Percentiles rank a stretch among this genome's conserved stretches.
These are phyloP conservation scores for Pseudomyrmex flavicornis DNA, from an alignment of 1,140 invertebrate species.

Conservation along the genomic window DNA sequence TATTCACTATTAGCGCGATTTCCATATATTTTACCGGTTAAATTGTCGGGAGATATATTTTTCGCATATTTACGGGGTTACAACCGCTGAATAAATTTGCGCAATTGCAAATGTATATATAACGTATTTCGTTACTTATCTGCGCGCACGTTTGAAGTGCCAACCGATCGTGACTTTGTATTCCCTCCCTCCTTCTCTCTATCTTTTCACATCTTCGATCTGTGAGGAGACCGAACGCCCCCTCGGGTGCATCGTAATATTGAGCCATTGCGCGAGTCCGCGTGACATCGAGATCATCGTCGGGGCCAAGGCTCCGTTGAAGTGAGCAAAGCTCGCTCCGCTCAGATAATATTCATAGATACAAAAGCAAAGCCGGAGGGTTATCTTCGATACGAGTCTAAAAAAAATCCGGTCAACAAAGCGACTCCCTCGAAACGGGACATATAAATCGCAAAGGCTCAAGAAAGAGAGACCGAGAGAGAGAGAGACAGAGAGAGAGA, in stretches of 20 bases:
- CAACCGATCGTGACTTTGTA: constrained; percentile 24
- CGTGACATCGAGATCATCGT: constrained; percentile 72
- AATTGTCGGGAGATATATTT: no score
- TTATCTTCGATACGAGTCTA: constrained; percentile 76
- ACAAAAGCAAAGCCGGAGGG: constrained; percentile 69
- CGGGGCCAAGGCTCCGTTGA: constrained; percentile 70
- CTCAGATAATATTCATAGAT: constrained; percentile 78
- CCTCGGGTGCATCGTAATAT: constrained; percentile 54
- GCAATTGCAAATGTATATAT: no score
- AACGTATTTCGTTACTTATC: no score
- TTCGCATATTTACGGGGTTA: no score
- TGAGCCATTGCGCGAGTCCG: constrained; percentile 73
- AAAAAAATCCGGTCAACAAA: constrained; percentile 69
- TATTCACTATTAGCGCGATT: not conserved
- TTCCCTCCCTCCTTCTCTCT: not conserved
- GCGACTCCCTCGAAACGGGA: constrained; percentile 43
- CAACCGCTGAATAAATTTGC: no score
- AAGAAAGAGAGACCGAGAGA: no score
- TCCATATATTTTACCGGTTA: no score
- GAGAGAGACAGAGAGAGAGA: not conserved
- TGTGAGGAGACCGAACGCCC: not conserved
- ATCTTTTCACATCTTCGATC: constrained; percentile 31
- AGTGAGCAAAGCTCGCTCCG: constrained; percentile 66
- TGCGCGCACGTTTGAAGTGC: not conserved
- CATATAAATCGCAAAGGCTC: constrained; percentile 30